phyloP scores from a whole-genome alignment of 1,140 invertebrate genomes.

The Drosophila varians region DNA sequence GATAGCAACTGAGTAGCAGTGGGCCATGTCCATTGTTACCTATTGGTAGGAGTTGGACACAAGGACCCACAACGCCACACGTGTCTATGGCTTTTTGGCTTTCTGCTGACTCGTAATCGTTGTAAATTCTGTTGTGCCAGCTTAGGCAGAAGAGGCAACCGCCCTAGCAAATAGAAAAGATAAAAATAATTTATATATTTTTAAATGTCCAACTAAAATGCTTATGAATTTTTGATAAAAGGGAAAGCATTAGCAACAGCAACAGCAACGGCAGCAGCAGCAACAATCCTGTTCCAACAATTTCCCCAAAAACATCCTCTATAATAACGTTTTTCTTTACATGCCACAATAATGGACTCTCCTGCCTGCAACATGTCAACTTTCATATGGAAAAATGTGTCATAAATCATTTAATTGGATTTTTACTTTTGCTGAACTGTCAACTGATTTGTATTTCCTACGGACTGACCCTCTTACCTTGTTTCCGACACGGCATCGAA shows the following conservation, averaged over 20 bases:
- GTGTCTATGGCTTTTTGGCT: constrained; percentile 51
- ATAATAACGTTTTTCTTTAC: background rate
- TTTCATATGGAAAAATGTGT: constrained; percentile 60
- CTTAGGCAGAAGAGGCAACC: constrained; percentile 1
- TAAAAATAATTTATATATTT: background rate
- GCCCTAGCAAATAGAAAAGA: background rate
- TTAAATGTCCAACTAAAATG: background rate
- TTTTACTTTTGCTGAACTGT: constrained; percentile 42
- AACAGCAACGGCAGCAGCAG: background rate
- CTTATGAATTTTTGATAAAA: background rate
- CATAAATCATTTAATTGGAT: constrained; percentile 79
- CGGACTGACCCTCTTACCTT: background rate
- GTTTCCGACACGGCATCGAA: constrained; percentile 45
- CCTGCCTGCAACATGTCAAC: constrained; percentile 61
- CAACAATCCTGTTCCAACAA: background rate
- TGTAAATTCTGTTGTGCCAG: constrained; percentile 19
- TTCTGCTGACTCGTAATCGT: constrained; percentile 34
- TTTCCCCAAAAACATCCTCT: background rate
- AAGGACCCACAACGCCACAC: constrained; percentile 14
- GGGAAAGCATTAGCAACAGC: background rate
- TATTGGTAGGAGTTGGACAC: constrained; percentile 18
- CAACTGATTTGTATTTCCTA: constrained; percentile 5
- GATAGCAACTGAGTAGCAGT: constrained; percentile 41
- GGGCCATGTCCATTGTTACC: constrained; percentile 39
- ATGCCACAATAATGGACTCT: constrained; percentile 29